Evolutionary conservation across 35 echinoderm and acorn worm genomes (phyloP).

Genomic region (Strongylocentrotus purpuratus): DNA sequence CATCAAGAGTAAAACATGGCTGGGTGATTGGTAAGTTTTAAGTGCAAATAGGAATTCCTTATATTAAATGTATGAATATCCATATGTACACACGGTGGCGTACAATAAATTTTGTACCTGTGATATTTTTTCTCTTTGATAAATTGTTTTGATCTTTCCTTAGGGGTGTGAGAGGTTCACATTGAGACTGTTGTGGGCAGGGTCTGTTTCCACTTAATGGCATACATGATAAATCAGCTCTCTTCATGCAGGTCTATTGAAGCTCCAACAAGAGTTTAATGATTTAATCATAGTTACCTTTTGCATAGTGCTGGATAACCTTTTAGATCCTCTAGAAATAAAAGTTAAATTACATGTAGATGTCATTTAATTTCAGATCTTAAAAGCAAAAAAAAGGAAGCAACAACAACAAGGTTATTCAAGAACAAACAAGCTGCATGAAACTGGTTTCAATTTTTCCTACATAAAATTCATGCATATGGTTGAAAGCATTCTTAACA

Average conservation of each 20-base stretch:
- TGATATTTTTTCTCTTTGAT: no score
- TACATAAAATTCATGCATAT: not conserved
- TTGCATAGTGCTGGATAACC: not conserved
- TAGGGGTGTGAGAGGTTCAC: not conserved
- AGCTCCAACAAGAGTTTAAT: not conserved
- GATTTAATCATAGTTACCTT: not conserved
- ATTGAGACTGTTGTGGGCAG: not conserved
- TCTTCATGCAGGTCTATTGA: not conserved
- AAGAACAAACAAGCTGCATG: not conserved
- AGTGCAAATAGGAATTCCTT: no score
- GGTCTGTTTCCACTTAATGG: not conserved
- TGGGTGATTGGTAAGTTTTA: no score
- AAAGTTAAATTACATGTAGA: conserved; percentile 2
- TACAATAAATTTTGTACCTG: no score
- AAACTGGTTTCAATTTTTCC: not conserved
- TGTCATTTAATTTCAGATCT: not conserved
- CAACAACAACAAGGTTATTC: no score
- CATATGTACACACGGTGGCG: no score
- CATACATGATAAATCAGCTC: not conserved
- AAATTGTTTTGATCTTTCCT: no score
- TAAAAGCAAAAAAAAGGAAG: not conserved
- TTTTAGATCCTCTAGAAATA: not conserved
- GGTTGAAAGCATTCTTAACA: not conserved
- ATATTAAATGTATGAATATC: no score
- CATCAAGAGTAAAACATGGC: no score